Evolutionary conservation across 2,113 vertebrate species (phyloP).

Genomic region (Climacteris rufus): DNA sequence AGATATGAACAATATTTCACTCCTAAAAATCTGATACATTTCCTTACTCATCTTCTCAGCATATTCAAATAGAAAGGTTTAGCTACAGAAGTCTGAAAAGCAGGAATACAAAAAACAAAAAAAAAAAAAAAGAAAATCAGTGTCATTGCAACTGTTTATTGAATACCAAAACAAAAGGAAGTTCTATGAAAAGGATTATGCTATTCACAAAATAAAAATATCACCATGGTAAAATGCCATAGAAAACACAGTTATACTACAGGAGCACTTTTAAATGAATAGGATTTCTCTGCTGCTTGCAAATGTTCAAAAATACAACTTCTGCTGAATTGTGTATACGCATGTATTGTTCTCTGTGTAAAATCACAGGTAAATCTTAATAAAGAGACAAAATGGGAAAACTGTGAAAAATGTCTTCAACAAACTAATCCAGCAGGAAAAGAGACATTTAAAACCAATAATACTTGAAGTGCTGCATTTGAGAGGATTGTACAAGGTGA

Average conservation of each 20-base stretch:
- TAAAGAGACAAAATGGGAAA: conserved; percentile 9
- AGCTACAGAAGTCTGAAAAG: background rate
- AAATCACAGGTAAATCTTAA: conserved; percentile 28
- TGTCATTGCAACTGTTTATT: background rate
- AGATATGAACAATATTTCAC: background rate
- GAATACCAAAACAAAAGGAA: background rate
- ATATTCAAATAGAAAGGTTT: background rate
- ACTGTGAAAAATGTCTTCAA: background rate
- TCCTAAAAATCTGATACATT: background rate
- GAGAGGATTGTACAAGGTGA: background rate
- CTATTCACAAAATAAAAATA: background rate
- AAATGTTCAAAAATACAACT: background rate
- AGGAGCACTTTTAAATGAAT: background rate
- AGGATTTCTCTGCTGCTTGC: background rate
- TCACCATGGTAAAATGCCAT: background rate
- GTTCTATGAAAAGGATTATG: background rate
- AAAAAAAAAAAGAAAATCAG: background rate
- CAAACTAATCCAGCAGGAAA: background rate
- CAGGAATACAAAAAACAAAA: background rate
- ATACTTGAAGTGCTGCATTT: background rate
- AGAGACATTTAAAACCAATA: background rate
- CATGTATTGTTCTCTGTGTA: background rate
- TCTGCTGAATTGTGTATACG: background rate
- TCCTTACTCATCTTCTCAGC: background rate
- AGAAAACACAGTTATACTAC: background rate